These are phyloP conservation scores for Paedocypris micromegethes DNA, from an alignment of 2,797 vertebrate genomes.

Conservation along the genomic window DNA sequence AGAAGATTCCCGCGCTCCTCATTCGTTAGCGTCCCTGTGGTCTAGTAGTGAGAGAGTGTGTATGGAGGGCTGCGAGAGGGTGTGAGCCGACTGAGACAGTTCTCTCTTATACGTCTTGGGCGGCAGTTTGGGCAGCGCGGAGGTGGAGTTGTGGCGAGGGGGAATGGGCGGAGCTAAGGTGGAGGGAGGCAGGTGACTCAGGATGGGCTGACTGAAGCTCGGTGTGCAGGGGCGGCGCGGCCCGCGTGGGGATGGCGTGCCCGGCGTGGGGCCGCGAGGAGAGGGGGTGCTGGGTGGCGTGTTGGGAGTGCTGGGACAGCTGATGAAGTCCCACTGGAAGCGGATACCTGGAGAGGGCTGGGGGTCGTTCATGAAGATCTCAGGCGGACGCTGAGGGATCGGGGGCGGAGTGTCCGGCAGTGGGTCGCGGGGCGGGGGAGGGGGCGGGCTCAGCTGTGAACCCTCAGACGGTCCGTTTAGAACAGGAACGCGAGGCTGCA, in stretches of 20 bases:
- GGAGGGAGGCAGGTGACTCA: slow-evolving; percentile 62
- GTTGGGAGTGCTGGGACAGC: slow-evolving; percentile 81
- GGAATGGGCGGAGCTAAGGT: slow-evolving; percentile 82
- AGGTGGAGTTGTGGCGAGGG: slow-evolving; percentile 85
- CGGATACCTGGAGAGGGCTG: slow-evolving; percentile 84
- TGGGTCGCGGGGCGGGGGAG: slow-evolving; percentile 76
- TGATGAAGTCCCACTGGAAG: slow-evolving; percentile 80
- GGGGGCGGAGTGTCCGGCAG: slow-evolving; percentile 86
- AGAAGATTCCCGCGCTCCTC: slow-evolving; percentile 52
- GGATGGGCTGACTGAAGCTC: slow-evolving; percentile 76
- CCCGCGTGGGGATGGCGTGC: slow-evolving; percentile 77
- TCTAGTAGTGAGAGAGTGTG: slow-evolving; percentile 87
- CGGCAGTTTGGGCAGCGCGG: slow-evolving; percentile 90
- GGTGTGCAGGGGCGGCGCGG: slow-evolving; percentile 75
- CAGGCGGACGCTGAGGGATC: slow-evolving; percentile 82
- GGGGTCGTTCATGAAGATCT: slow-evolving; percentile 96
- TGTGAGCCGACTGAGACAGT: slow-evolving; percentile 75
- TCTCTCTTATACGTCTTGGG: slow-evolving; percentile 99
- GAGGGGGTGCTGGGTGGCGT: slow-evolving; percentile 75
- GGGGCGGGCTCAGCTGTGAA: slow-evolving; percentile 83
- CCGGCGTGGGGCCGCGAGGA: slow-evolving; percentile 67
- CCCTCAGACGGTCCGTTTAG: slow-evolving; percentile 72
- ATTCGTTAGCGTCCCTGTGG: slow-evolving; percentile 86
- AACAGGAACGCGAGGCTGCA: slow-evolving; percentile 75
- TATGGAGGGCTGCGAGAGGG: slow-evolving; percentile 72